Percentiles rank a stretch among this genome's conserved stretches.
phyloP scores from a whole-genome alignment of 2,113 vertebrate genomes.

The Penelope pileata region DNA sequence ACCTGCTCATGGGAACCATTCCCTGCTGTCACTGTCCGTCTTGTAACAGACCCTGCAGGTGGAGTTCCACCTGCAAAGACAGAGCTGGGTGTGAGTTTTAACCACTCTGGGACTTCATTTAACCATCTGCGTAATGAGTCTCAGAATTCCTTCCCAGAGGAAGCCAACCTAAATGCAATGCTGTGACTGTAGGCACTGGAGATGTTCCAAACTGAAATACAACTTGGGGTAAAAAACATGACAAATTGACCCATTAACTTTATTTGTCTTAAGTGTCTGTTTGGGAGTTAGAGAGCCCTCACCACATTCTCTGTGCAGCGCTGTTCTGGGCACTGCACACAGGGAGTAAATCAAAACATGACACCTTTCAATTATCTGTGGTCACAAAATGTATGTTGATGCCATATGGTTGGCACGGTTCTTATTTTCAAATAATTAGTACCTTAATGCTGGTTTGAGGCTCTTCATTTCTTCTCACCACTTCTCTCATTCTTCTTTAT shows the following conservation, averaged over 20 bases:
- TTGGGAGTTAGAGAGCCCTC: background rate
- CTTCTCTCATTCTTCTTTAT: background rate
- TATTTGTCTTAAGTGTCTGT: background rate
- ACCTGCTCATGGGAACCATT: background rate
- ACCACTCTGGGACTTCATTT: background rate
- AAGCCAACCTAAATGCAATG: background rate
- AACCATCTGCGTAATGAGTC: background rate
- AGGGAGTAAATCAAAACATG: slow-evolving; percentile 16
- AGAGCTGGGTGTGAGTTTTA: background rate
- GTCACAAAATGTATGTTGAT: background rate
- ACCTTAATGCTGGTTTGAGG: background rate
- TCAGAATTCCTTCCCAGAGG: background rate
- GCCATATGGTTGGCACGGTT: background rate
- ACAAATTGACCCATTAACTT: background rate
- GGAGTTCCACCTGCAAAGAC: background rate
- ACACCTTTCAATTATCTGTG: background rate
- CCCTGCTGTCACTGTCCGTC: background rate
- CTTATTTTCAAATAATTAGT: background rate
- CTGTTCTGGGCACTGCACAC: slow-evolving; percentile 7
- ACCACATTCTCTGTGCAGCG: background rate
- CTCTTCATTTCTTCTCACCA: background rate
- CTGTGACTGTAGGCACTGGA: background rate
- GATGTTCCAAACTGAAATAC: background rate
- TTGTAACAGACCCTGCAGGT: background rate
- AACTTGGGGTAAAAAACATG: background rate